These are phyloP conservation scores for Platysteira castanea DNA, from an alignment of 2,113 vertebrate species.

Conservation along the genomic window DNA sequence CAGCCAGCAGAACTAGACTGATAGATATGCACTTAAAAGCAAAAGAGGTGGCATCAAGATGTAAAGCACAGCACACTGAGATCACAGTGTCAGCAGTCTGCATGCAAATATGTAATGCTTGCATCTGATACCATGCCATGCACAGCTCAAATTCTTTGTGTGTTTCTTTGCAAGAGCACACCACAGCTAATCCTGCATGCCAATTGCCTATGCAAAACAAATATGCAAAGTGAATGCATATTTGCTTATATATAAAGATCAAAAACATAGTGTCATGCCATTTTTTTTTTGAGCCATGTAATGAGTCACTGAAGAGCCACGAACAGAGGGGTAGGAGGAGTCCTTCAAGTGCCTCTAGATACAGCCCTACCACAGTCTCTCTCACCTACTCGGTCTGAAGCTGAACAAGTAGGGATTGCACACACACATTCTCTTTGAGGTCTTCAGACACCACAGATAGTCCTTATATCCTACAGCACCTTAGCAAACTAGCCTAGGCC, in stretches of 20 bases:
- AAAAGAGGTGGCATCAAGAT: background rate
- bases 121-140: background rate
- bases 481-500: background rate
- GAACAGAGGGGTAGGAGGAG: background rate
- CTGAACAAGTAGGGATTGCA: background rate
- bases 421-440: background rate
- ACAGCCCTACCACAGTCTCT: background rate
- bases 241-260: background rate
- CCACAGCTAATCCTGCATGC: background rate
- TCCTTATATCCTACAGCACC: background rate
- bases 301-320: background rate
- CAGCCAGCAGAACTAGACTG: background rate
- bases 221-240: background rate
- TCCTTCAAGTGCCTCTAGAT: background rate
- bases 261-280: background rate
- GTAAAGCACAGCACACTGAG: background rate
- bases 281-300: background rate
- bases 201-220: background rate
- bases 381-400: background rate
- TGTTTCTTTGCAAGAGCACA: background rate
- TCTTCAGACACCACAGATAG: background rate
- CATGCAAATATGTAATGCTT: background rate
- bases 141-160: background rate
- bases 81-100: background rate
- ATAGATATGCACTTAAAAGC: background rate